Conservation (phyloP, 2,888 invertebrate species). For the Actias luna region DNA sequence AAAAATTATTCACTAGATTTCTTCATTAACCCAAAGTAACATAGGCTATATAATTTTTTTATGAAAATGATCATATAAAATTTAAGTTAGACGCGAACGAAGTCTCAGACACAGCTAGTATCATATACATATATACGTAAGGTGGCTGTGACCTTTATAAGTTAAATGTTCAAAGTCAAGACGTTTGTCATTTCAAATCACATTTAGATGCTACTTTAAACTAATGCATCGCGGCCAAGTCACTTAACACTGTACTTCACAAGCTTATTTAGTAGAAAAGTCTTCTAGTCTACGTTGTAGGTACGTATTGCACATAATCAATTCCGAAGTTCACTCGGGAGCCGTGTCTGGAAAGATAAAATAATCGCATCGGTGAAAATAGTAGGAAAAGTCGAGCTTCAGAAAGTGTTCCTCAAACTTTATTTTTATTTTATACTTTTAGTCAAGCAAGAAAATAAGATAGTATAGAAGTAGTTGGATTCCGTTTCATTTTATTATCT, state of each 20-base stretch:
- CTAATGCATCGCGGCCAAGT: not conserved
- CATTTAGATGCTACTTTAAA: not conserved
- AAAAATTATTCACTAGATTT: too few species aligned
- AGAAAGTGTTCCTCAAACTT: not conserved
- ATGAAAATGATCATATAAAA: too few species aligned
- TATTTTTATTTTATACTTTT: not conserved
- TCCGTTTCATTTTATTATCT: not conserved
- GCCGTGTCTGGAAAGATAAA: constrained; percentile 13
- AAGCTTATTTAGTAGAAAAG: not conserved
- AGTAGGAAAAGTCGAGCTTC: constrained; percentile 8
- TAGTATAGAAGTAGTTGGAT: not conserved
- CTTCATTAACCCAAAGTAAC: too few species aligned
- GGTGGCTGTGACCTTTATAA: not conserved
- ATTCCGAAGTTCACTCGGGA: constrained; percentile 12
- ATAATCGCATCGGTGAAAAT: constrained; percentile 7
- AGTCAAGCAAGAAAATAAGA: not conserved
- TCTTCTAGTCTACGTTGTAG: constrained; percentile 3
- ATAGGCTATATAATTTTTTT: too few species aligned
- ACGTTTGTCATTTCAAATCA: not conserved
- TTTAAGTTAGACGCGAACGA: too few species aligned
- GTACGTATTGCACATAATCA: constrained; percentile 12
- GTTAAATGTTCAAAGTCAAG: not conserved
- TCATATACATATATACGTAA: not conserved
- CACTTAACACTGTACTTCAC: not conserved
- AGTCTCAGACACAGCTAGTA: too few species aligned